Base-by-base conservation (phyloP, 2,888 invertebrate genomes). In the Gastrophysa polygoni region DNA sequence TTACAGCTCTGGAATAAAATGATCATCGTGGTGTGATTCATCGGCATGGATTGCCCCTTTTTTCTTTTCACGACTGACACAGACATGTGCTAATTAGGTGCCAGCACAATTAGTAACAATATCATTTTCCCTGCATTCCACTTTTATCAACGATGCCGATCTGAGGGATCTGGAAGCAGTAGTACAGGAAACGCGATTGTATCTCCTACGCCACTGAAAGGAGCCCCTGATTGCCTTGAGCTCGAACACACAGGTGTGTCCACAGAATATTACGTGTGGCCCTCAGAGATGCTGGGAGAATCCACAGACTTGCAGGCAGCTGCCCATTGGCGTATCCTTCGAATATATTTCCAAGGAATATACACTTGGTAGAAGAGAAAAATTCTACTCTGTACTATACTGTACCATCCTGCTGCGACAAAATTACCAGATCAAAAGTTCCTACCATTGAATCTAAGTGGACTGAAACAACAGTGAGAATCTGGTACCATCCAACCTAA, bases 241-340 rank as follows among this genome's bases (percentile, higher is more conserved):
- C 64, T 67, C 61, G 63, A 54, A 65, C 32, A n/a, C 70, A 71
- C 70, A 71, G 71, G 70, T 71, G 72, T 66, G 70, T 61, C 63
- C 47, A 62, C 48, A 29, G 6, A 46, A 47, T 64, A 68, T 69
- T 70, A 69, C 69, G 70, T 71, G 71, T 71, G 70, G 70, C 67
- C 70, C 59, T 56, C 58, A 43, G 16, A 18, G 24, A 57, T 59
- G 44, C 59, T 50, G 56, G 54, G 50, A 61, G 54, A 57, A 59
- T 59, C 58, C 51, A 46, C 50, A 61, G 66, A 60, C 62, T 61
- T 60, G 58, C 52, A 55, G 50, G 28, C 56, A 16, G 20, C 50
- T 57, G n/a, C 51, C 20, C 63, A 63, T 55, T 18, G 55, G 63
- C 66, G 63, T 46, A 57, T 43, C n/a, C 21, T 11, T 16, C 18